A percentile compares a stretch with the other conserved stretches of the same genome.
Conservation (phyloP, 2,797 vertebrate genomes). For the Chelidonichthys spinosus region DNA sequence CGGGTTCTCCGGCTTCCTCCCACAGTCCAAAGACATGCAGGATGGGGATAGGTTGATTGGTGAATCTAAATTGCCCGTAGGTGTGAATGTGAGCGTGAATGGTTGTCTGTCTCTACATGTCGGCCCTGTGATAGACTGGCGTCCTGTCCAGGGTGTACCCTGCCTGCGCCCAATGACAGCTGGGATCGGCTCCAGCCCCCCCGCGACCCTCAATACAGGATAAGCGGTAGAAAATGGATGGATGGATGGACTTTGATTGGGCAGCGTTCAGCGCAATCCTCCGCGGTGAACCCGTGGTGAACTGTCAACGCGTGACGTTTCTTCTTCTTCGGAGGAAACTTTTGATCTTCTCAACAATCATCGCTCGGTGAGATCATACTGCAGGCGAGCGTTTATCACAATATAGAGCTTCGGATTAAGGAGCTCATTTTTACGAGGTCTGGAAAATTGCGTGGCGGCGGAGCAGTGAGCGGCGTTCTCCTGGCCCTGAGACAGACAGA, state of each 20-base stretch:
- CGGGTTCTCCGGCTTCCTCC: too few species aligned
- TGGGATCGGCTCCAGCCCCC: too few species aligned
- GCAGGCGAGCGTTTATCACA: slow-evolving; percentile 68
- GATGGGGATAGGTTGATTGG: too few species aligned
- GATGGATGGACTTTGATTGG: slow-evolving; percentile 60
- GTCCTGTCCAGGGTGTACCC: too few species aligned
- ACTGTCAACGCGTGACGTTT: slow-evolving; percentile 40
- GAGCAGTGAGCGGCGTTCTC: slow-evolving; percentile 55
- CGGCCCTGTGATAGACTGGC: too few species aligned
- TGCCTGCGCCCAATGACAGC: too few species aligned
- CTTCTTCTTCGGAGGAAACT: slow-evolving; percentile 23
- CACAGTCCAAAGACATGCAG: too few species aligned
- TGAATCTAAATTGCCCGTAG: too few species aligned
- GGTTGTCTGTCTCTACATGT: too few species aligned
- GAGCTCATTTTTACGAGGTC: slow-evolving; percentile 72
- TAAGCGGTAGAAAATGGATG: too few species aligned
- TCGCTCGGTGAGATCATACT: slow-evolving; percentile 66
- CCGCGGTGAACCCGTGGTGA: slow-evolving; percentile 20
- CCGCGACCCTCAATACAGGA: too few species aligned
- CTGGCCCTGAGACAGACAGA: slow-evolving; percentile 68
- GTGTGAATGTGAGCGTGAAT: too few species aligned
- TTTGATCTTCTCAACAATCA: slow-evolving; percentile 63
- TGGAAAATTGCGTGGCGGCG: slow-evolving; percentile 53
- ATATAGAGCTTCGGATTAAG: slow-evolving; percentile 69
- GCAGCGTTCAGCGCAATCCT: not conserved